A percentile compares a stretch with the other conserved stretches of the same genome.
These are phyloP conservation scores for Kryphioiulus occultus DNA, from an alignment of 2,888 invertebrate genomes.

Conservation along the genomic window DNA sequence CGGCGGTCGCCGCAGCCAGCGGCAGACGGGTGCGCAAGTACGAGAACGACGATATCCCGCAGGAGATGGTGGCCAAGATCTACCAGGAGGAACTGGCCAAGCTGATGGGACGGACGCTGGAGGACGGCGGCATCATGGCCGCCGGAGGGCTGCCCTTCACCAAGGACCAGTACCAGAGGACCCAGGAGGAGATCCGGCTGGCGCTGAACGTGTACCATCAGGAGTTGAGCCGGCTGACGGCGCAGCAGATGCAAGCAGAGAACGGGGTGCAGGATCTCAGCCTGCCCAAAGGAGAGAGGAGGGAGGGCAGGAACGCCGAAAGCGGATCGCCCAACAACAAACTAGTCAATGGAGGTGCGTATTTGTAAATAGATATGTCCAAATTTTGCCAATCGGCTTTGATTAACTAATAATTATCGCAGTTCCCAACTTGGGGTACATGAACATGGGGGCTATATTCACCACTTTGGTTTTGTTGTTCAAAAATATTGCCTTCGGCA, in stretches of 20 bases:
- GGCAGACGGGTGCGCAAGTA: conserved; percentile 81
- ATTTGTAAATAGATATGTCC: too few species aligned
- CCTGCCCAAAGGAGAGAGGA: conserved; percentile 73
- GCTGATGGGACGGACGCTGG: conserved; percentile 71
- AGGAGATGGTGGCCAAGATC: conserved; percentile 93
- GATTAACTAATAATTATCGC: too few species aligned
- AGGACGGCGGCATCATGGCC: conserved; percentile 60
- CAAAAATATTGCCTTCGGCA: too few species aligned
- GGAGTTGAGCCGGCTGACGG: conserved; percentile 86
- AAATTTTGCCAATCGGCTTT: not conserved
- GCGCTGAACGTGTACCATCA: conserved; percentile 91
- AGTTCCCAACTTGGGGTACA: too few species aligned
- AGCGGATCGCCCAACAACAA: conserved; percentile 27
- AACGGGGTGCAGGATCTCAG: conserved; percentile 80
- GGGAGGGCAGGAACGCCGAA: not conserved
- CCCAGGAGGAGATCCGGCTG: conserved; percentile 88
- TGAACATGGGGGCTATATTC: too few species aligned
- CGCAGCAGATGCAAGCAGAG: conserved; percentile 53
- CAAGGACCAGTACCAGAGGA: conserved; percentile 59
- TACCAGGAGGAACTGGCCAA: conserved; percentile 95
- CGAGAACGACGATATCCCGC: conserved; percentile 93
- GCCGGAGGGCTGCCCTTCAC: conserved; percentile 55
- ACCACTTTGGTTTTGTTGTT: too few species aligned
- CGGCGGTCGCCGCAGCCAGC: conserved; percentile 55
- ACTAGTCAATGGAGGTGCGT: conserved; percentile 53